A percentile compares a stretch with the other conserved stretches of the same genome.
These are phyloP conservation scores for Plutomurus gul DNA, from an alignment of 1,140 invertebrate species.

Conservation along the genomic window DNA sequence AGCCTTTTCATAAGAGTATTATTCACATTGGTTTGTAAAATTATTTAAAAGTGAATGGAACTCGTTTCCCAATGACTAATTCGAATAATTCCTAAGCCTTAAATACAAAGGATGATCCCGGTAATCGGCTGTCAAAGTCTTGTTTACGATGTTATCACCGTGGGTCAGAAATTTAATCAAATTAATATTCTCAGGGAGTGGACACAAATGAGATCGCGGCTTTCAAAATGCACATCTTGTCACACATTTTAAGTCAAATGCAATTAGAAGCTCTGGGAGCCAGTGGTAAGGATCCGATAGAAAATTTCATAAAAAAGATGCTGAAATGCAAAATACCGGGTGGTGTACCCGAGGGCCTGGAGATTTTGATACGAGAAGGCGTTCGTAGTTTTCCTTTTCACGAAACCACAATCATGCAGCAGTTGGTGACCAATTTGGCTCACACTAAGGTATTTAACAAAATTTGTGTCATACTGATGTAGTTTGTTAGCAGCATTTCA, in stretches of 20 bases:
- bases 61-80: too few species aligned
- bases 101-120: too few species aligned
- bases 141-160: too few species aligned
- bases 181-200: conserved; percentile 60
- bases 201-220: conserved; percentile 91
- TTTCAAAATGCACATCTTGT: conserved; percentile 87
- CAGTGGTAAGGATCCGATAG: conserved; percentile 23
- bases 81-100: too few species aligned
- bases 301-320: conserved; percentile 59
- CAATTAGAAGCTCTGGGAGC: conserved; percentile 34
- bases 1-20: too few species aligned
- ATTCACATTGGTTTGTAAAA: too few species aligned
- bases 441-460: conserved; percentile 67
- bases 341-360: conserved; percentile 76
- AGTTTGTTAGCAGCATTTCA: not conserved
- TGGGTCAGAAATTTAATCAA: not conserved
- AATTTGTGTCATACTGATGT: not conserved
- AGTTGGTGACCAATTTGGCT: conserved; percentile 74
- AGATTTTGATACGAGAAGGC: conserved; percentile 77
- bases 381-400: conserved; percentile 85
- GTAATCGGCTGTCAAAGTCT: too few species aligned
- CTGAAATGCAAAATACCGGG: conserved; percentile 76
- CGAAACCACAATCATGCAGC: conserved; percentile 82
- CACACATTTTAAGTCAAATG: conserved; percentile 74
- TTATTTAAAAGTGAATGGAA: too few species aligned